A percentile compares a stretch with the other conserved stretches of the same genome.
Evolutionary conservation across 1,140 invertebrate genomes (phyloP).

Genomic region (Zeugodacus cucurbitae): DNA sequence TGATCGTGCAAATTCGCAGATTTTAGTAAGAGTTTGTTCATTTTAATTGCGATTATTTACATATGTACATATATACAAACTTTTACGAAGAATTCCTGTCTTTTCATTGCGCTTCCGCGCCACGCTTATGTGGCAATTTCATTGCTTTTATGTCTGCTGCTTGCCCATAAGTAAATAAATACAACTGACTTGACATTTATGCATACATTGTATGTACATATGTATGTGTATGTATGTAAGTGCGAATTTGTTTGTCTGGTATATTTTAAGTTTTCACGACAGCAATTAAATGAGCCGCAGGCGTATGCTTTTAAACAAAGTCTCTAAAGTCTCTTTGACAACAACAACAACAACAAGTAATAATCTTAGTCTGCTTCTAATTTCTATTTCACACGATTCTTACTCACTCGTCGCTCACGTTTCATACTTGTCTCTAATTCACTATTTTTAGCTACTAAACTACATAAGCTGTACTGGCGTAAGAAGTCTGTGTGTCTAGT

Average conservation of each 20-base stretch:
- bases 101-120: background rate
- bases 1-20: background rate
- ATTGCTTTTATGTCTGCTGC: too few relatives aligned
- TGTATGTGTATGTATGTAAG: background rate
- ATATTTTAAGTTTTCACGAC: background rate
- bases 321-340: background rate
- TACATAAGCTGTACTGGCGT: background rate
- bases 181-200: too few relatives aligned
- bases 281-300: background rate
- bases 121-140: background rate
- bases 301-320: background rate
- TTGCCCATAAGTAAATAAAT: background rate
- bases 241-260: background rate
- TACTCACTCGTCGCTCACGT: background rate
- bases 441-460: slow-evolving; percentile 9
- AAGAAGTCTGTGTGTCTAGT: background rate
- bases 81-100: background rate
- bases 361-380: background rate
- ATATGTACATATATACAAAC: background rate
- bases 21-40: background rate
- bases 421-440: background rate
- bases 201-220: too few relatives aligned
- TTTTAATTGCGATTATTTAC: background rate
- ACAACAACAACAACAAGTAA: background rate
- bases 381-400: background rate